Evolutionary conservation across 2,113 vertebrate genomes (phyloP), one percentile per base, ranked within the genome.

Genomic region (Neoarius graeffei): DNA sequence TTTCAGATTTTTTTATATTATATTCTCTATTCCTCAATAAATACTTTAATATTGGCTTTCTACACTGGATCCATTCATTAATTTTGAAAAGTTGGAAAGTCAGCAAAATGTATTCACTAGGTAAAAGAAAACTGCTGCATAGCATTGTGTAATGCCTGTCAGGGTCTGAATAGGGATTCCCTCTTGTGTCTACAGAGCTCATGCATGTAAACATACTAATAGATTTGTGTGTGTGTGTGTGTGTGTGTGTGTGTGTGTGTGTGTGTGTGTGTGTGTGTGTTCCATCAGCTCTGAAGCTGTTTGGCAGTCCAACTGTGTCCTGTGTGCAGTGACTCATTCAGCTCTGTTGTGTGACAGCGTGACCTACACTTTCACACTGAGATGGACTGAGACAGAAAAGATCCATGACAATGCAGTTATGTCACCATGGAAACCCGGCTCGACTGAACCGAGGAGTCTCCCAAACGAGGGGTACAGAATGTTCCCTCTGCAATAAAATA

Each of bases 351-450:
- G 57, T 87, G 84, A 87, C 85, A 86, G 27, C 71, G 74, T 52
- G 35, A 89, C 89, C 85, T 67, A 35, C 54, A 50, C 82, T 85
- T 79, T 86, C 79, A 81, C 84, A 87, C 86, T 77, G 64, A 88
- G 88, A 86, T 80, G 86, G 79, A 86, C 81, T 80, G 84, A 67
- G 83, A 81, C 81, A 27, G 66, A 87, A 84, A 88, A 85, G 83
- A 84, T 79, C 83, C 87, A 76, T 85, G 85, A 90, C 90, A 88
- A 89, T 64, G 25, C 60, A 73, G 67, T 14, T 79, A 64, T 19
- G 66, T 91, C 83, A 35, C 91, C 83, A 92, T 87, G 86, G 89
- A 84, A 92, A 92, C 89, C 66, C 25, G 3, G 84, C 83, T 86
- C 76, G 73, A 67, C 59, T 77, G 81, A 91, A 77, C 74, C 20